Evolutionary conservation across 2,797 vertebrate genomes (phyloP).

Genomic region (Lutjanus campechanus): DNA sequence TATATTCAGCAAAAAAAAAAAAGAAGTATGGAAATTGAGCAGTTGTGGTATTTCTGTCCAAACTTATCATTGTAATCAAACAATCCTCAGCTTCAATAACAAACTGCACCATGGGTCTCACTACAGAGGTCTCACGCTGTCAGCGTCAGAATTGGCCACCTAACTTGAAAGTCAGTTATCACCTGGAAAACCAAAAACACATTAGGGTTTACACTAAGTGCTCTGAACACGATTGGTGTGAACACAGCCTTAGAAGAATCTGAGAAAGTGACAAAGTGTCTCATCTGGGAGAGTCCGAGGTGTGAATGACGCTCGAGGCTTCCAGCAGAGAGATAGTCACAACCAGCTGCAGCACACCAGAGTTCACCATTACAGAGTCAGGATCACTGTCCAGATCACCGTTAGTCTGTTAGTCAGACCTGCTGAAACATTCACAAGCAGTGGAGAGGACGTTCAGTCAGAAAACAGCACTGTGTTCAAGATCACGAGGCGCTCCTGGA

Average conservation of each 20-base stretch:
- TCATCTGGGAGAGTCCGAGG: conserved; percentile 52
- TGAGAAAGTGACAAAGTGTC: conserved; percentile 15
- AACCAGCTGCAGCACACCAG: conserved; percentile 21
- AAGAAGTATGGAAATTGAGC: too few species aligned
- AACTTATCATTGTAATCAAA: not conserved
- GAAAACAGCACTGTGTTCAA: not conserved
- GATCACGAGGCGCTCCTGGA: not conserved
- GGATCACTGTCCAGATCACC: conserved; percentile 7
- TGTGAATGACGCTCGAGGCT: conserved; percentile 41
- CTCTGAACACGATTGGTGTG: not conserved
- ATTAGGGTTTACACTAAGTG: not conserved
- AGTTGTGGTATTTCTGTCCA: too few species aligned
- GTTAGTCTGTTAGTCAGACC: not conserved
- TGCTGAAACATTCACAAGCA: not conserved
- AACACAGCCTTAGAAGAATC: conserved; percentile 1
- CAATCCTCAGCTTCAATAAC: not conserved
- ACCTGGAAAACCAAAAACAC: conserved; percentile 8
- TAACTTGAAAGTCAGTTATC: not conserved
- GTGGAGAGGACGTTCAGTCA: not conserved
- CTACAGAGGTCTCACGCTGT: not conserved
- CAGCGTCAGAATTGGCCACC: not conserved
- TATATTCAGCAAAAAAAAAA: not conserved
- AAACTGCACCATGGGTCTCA: not conserved
- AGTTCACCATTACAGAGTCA: conserved; percentile 10
- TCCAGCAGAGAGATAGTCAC: conserved; percentile 12